Percentiles rank a stretch among this genome's conserved stretches.
Evolutionary conservation across 2,888 invertebrate genomes (phyloP).

Genomic region (Gandaritis pyraliata): DNA sequence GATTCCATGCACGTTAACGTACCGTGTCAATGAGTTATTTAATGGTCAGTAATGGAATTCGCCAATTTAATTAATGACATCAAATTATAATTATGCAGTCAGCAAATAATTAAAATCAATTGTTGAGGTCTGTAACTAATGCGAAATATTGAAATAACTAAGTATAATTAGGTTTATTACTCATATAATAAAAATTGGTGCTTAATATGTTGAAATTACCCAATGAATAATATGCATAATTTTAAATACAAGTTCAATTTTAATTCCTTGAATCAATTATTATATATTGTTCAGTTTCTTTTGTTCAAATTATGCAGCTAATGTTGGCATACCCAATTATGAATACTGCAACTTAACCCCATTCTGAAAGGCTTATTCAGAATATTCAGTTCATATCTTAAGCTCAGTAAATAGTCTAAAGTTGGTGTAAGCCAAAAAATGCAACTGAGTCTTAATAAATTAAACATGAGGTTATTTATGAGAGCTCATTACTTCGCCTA

Average conservation of each 20-base stretch:
- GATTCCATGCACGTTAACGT: constrained; percentile 30
- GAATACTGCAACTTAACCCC: neutral
- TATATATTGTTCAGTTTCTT: neutral
- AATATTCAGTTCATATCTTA: constrained; percentile 46
- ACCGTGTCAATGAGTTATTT: constrained; percentile 25
- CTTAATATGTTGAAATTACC: too few species aligned
- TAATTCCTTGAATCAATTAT: neutral
- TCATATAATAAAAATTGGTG: too few species aligned
- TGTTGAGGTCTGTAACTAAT: neutral
- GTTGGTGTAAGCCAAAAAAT: constrained; percentile 66
- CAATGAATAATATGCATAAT: too few species aligned
- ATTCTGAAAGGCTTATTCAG: constrained; percentile 13
- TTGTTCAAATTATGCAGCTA: neutral
- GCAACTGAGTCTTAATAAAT: constrained; percentile 70
- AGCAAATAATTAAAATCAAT: constrained; percentile 7
- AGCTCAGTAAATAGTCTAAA: constrained; percentile 59
- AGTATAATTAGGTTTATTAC: too few species aligned
- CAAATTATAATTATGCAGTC: constrained; percentile 3
- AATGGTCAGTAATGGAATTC: constrained; percentile 22
- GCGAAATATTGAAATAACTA: too few species aligned
- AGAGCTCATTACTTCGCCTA: constrained; percentile 65
- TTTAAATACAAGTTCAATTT: neutral
- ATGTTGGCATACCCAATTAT: constrained; percentile 7
- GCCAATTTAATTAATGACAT: constrained; percentile 26
- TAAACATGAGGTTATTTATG: constrained; percentile 75